phyloP scores from a whole-genome alignment of 2,797 vertebrate genomes.

The Gymnopithys bicolor region DNA sequence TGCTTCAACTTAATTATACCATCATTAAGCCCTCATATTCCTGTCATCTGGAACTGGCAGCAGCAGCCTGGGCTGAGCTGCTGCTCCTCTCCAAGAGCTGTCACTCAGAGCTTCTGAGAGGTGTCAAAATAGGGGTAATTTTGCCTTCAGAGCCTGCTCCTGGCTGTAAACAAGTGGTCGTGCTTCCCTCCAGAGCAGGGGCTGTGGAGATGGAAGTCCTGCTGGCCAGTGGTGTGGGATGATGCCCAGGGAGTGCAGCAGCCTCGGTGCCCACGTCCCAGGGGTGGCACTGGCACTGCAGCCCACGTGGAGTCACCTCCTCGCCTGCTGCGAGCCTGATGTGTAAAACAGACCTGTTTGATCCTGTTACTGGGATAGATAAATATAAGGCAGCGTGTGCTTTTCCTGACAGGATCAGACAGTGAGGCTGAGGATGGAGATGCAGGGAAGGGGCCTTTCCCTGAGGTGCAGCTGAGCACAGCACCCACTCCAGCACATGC shows the following conservation, averaged over 20 bases:
- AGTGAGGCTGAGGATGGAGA: background rate
- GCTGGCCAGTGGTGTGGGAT: rapidly evolving
- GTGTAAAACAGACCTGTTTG: background rate
- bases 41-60: conserved; percentile 40
- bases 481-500: rapidly evolving
- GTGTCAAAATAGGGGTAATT: conserved; percentile 50
- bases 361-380: background rate
- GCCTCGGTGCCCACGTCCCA: rapidly evolving
- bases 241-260: rapidly evolving
- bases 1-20: conserved; percentile 38
- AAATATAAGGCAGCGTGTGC: rapidly evolving
- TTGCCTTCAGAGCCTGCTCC: background rate
- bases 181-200: background rate
- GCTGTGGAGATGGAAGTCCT: background rate
- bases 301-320: rapidly evolving
- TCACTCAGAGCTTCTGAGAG: conserved; percentile 17
- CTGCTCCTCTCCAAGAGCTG: background rate
- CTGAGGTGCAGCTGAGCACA: background rate
- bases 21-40: conserved; percentile 48
- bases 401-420: background rate
- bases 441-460: background rate
- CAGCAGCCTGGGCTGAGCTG: background rate
- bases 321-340: rapidly evolving
- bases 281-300: background rate
- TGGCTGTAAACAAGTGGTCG: background rate